Percentiles rank a stretch among this genome's conserved stretches.
Conservation (phyloP, 1,140 invertebrate species). For the Helicoverpa zea region DNA sequence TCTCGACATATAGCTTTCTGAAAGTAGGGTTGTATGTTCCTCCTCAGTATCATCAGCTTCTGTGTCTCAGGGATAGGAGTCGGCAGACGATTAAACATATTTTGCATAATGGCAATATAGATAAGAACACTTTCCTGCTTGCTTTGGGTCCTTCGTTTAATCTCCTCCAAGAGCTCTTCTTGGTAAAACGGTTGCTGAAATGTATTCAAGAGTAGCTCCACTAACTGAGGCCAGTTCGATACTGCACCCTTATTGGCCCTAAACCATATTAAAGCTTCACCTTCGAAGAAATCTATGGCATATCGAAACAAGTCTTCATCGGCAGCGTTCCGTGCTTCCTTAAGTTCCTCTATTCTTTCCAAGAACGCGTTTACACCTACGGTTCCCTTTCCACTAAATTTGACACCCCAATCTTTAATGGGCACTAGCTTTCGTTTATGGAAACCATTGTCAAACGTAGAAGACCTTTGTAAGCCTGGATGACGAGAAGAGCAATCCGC, state of each 20-base stretch:
- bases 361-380: constrained; percentile 62
- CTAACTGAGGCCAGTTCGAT: constrained; percentile 51
- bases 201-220: constrained; percentile 48
- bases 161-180: constrained; percentile 65
- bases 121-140: constrained; percentile 59
- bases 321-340: constrained; percentile 57
- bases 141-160: constrained; percentile 61
- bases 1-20: constrained; percentile 59
- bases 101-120: constrained; percentile 65
- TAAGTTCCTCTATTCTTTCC: constrained; percentile 60
- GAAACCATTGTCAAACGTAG: constrained; percentile 40
- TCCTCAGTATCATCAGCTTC: constrained; percentile 61
- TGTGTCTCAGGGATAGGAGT: constrained; percentile 54
- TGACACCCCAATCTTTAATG: constrained; percentile 54
- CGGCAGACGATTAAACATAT: constrained; percentile 65
- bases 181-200: constrained; percentile 62
- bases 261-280: constrained; percentile 64
- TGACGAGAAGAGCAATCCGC: not conserved
- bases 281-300: constrained; percentile 63
- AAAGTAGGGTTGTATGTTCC: constrained; percentile 66
- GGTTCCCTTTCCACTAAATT: constrained; percentile 58
- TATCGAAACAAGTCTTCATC: constrained; percentile 55
- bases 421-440: constrained; percentile 54
- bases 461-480: constrained; percentile 48
- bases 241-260: constrained; percentile 55